phyloP scores from a whole-genome alignment of 2,888 invertebrate species.

The Steinernema carpocapsae region DNA sequence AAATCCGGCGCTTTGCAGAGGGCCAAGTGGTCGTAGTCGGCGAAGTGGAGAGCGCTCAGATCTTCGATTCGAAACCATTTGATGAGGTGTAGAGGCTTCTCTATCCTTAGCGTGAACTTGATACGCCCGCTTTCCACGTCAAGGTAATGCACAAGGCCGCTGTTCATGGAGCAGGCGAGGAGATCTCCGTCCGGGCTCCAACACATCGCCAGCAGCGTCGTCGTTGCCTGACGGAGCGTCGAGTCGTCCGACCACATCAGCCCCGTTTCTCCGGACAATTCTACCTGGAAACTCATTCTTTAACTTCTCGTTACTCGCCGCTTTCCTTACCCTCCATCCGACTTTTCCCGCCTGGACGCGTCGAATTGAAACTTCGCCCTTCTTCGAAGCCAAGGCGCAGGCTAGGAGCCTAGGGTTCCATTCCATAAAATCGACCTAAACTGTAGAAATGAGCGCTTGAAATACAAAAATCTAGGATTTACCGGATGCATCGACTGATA shows the following conservation, averaged over 20 bases:
- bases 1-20: slow-evolving; percentile 21
- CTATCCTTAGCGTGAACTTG: background rate
- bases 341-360: slow-evolving; percentile 55
- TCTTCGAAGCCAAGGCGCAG: slow-evolving; percentile 56
- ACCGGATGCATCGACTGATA: background rate
- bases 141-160: slow-evolving; percentile 52
- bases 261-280: slow-evolving; percentile 35
- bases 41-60: background rate
- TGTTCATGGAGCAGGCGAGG: slow-evolving; percentile 52
- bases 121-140: slow-evolving; percentile 51
- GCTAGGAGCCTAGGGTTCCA: slow-evolving; percentile 56
- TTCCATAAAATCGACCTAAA: slow-evolving; percentile 26
- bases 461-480: background rate
- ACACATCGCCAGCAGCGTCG: slow-evolving; percentile 39
- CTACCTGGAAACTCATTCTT: too few species aligned
- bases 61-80: slow-evolving; percentile 4
- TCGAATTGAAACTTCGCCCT: slow-evolving; percentile 57
- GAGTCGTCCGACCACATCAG: slow-evolving; percentile 27
- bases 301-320: background rate
- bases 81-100: background rate
- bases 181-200: slow-evolving; percentile 56
- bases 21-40: slow-evolving; percentile 24
- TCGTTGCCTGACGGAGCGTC: background rate
- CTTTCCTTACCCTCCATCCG: slow-evolving; percentile 58
- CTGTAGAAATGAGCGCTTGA: too few species aligned